Percentiles rank a stretch among this genome's conserved stretches.
Evolutionary conservation across 2,888 invertebrate species (phyloP).

Genomic region (Ectobius pallidus): DNA sequence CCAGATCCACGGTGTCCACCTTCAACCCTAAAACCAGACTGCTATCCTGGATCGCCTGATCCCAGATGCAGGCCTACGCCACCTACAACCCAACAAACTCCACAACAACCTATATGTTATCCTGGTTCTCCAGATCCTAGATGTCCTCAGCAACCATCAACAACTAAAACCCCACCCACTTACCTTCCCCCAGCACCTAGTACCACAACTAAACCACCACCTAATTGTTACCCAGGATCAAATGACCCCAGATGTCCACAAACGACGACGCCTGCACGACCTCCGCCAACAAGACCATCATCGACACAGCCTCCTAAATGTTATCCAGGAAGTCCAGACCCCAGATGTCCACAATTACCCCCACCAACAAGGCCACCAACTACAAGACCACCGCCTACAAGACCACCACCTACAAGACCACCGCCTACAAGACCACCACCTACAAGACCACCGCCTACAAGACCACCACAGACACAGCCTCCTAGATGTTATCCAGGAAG

Average conservation of each 20-base stretch:
- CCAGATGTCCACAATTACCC: slow-evolving; percentile 45
- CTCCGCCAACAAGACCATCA: slow-evolving; percentile 48
- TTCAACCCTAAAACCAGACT: slow-evolving; percentile 48
- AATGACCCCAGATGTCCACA: slow-evolving; percentile 39
- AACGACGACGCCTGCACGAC: slow-evolving; percentile 47
- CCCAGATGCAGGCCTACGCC: slow-evolving; percentile 34
- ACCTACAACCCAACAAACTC: slow-evolving; percentile 44
- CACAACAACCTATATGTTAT: too few species aligned
- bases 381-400: slow-evolving; percentile 49
- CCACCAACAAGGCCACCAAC: slow-evolving; percentile 12
- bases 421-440: background rate
- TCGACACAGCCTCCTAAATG: slow-evolving; percentile 32
- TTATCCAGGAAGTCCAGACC: slow-evolving; percentile 42
- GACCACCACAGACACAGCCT: slow-evolving; percentile 18
- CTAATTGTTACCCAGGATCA: slow-evolving; percentile 36
- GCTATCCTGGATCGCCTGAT: slow-evolving; percentile 46
- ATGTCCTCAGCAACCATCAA: slow-evolving; percentile 51
- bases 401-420: slow-evolving; percentile 46
- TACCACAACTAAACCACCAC: slow-evolving; percentile 39
- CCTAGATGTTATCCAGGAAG: slow-evolving; percentile 51
- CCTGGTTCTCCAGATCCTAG: slow-evolving; percentile 52
- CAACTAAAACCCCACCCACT: too few species aligned
- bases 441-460: slow-evolving; percentile 45
- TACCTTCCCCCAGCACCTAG: slow-evolving; percentile 16
- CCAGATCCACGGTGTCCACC: slow-evolving; percentile 48